Evolutionary conservation across 2,797 vertebrate genomes (phyloP).

Genomic region (Danio albolineatus): DNA sequence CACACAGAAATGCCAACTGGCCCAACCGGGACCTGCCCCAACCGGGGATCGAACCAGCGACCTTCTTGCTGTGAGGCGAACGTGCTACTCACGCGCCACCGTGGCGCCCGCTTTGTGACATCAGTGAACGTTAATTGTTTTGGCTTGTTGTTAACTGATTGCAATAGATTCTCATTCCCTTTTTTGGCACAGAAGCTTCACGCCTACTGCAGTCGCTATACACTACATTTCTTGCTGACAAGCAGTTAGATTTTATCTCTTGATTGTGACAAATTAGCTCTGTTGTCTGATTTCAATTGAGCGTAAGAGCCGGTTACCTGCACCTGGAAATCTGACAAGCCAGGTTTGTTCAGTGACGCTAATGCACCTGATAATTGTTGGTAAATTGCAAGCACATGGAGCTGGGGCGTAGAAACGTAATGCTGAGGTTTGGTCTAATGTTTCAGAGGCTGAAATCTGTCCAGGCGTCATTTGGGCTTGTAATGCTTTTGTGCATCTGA

Average conservation of each 20-base stretch:
- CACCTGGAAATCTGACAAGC: slow-evolving; percentile 22
- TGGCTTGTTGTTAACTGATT: neutral
- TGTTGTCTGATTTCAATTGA: slow-evolving; percentile 47
- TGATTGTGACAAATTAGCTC: slow-evolving; percentile 34
- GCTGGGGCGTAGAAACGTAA: slow-evolving; percentile 25
- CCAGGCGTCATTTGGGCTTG: slow-evolving; percentile 37
- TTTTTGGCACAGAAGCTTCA: slow-evolving; percentile 17
- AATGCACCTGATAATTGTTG: slow-evolving; percentile 33
- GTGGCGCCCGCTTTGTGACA: too few relatives aligned
- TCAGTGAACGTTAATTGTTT: neutral
- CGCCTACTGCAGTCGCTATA: neutral
- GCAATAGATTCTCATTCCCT: neutral
- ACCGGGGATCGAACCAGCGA: too few relatives aligned
- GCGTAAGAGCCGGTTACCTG: slow-evolving; percentile 12
- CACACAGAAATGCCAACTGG: too few relatives aligned
- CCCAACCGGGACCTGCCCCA: too few relatives aligned
- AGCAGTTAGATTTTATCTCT: slow-evolving; percentile 7
- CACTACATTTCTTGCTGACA: neutral
- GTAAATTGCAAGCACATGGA: slow-evolving; percentile 50
- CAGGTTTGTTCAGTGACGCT: slow-evolving; percentile 34
- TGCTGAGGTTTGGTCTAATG: slow-evolving; percentile 12
- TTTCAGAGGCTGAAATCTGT: slow-evolving; percentile 26
- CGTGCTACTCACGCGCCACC: too few relatives aligned
- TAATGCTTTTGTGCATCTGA: slow-evolving; percentile 32
- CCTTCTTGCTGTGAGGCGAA: too few relatives aligned